Evolutionary conservation across 2,797 vertebrate genomes (phyloP), one percentile per base, ranked within the genome.

Genomic region (Zalophus californianus): DNA sequence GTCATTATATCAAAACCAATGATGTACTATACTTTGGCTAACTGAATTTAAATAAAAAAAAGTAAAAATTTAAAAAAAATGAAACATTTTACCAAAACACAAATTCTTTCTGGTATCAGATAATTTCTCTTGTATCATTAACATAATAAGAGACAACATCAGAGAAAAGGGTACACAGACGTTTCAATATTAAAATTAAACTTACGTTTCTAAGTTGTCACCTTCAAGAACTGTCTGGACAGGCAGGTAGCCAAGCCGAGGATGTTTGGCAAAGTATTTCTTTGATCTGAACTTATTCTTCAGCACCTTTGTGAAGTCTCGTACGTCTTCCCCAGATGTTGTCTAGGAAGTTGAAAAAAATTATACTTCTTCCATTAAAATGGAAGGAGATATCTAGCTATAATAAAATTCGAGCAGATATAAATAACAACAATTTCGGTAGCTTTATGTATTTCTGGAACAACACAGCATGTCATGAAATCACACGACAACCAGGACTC

Each of bases 201-300:
- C 99, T 99, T 98, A 99, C 99, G 99, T 99, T 97, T 99, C 99
- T 98, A 99, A 98, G 98, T 99, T 99, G 99, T 99, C 99, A 29
- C 99, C 99, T 98, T 99, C 99, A 48, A 99, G 98, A 41, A 99
- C 99, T 0, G 99, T 99, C 98, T 99, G 99, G 41, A 99, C 99
- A 0, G 99, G 99, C 23, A 99, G 98, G 98, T 99, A 99, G 93
- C 99, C 99, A 77, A 99, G 99, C 3, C 99, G 99, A 8, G 99
- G 99, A 94, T 99, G 99, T 95, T 99, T 99, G 96, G 99, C 99
- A 70, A 99, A 99, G 98, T 99, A 99, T 97, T 99, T 99, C 99
- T 99, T 99, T 0, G 99, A 99, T 84, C 99, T 98, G 98, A 99
- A 99, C 97, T 99, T 99, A 98, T 99, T 99, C 99, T 99, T 99